Evolutionary conservation across 2,113 vertebrate genomes (phyloP).

Genomic region (Papio anubis): DNA sequence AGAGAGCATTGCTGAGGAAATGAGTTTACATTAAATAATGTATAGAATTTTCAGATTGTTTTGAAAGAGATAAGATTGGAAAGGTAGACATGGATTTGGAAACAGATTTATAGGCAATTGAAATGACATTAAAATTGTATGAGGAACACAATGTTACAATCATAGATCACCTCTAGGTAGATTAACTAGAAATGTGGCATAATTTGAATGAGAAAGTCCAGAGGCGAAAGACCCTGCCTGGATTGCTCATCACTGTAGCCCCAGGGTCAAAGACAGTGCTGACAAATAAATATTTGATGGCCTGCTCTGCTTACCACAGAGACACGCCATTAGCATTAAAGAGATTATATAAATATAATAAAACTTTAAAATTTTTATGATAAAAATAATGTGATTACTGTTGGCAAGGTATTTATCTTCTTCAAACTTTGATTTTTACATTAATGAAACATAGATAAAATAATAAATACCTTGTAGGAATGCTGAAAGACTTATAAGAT

Average conservation of each 20-base stretch:
- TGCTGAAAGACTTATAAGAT: neutral
- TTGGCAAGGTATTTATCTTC: neutral
- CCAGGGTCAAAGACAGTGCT: neutral
- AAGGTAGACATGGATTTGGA: neutral
- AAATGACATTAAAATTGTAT: neutral
- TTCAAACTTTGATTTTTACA: neutral
- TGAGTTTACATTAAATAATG: neutral
- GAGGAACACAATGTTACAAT: neutral
- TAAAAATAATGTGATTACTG: neutral
- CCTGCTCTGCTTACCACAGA: neutral
- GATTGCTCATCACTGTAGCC: neutral
- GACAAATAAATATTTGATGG: neutral
- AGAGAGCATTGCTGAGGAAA: neutral
- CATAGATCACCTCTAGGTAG: neutral
- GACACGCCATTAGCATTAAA: neutral
- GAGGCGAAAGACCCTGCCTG: neutral
- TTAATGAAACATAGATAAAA: neutral
- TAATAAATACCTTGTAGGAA: neutral
- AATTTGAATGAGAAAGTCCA: too few species aligned
- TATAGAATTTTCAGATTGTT: neutral
- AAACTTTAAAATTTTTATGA: neutral
- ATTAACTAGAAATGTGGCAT: neutral
- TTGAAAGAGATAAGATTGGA: neutral
- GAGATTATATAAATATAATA: neutral
- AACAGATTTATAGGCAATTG: neutral